Conservation (phyloP, 2,797 vertebrate genomes). For the Ambastaia sidthimunki region DNA sequence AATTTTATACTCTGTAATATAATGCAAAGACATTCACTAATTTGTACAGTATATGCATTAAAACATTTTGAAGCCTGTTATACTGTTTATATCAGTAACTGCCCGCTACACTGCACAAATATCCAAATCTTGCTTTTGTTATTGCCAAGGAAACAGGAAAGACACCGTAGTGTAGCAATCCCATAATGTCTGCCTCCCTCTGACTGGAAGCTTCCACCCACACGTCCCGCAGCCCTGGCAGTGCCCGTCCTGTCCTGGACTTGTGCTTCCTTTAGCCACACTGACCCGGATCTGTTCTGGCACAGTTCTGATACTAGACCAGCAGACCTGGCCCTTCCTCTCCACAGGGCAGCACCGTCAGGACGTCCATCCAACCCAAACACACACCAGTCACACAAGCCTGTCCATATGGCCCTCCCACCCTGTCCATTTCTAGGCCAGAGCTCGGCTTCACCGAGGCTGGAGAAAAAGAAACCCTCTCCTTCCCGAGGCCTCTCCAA, state of each 20-base stretch:
- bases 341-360: slow-evolving; percentile 57
- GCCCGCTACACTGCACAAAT: not conserved
- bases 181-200: slow-evolving; percentile 25
- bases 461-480: slow-evolving; percentile 33
- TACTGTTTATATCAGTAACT: not conserved
- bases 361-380: slow-evolving; percentile 61
- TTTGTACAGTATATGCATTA: no score
- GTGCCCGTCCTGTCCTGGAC: slow-evolving; percentile 40
- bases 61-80: no score
- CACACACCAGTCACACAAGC: slow-evolving; percentile 56
- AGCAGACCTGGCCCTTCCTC: slow-evolving; percentile 56
- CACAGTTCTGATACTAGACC: slow-evolving; percentile 42
- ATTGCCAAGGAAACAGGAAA: slow-evolving; percentile 39
- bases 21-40: not conserved
- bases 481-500: slow-evolving; percentile 59
- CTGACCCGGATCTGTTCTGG: slow-evolving; percentile 52
- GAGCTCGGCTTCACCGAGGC: slow-evolving; percentile 39
- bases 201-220: slow-evolving; percentile 36
- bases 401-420: slow-evolving; percentile 64
- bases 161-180: not conserved
- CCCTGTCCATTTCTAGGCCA: slow-evolving; percentile 53
- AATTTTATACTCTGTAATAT: not conserved
- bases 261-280: slow-evolving; percentile 40
- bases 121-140: not conserved
- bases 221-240: slow-evolving; percentile 36